Evolutionary conservation across 2,888 invertebrate genomes (phyloP).

Genomic region (Drymonia ruficornis): DNA sequence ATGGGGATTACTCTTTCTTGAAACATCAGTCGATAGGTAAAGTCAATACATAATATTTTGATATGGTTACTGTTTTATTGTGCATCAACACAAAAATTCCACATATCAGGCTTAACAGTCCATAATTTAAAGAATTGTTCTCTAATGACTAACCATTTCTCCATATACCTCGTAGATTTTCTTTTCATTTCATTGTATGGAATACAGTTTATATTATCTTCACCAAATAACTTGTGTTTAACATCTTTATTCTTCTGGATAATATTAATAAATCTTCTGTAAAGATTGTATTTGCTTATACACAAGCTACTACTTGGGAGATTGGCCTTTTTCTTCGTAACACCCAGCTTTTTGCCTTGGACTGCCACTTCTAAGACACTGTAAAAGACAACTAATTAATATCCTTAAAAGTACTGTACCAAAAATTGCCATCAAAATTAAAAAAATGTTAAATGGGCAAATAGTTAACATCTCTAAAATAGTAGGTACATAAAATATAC

Average conservation of each 20-base stretch:
- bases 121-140: constrained; percentile 80
- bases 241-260: constrained; percentile 54
- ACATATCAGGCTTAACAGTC: constrained; percentile 83
- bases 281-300: constrained; percentile 83
- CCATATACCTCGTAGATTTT: constrained; percentile 51
- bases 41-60: too few relatives aligned
- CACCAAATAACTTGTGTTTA: constrained; percentile 39
- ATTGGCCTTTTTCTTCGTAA: constrained; percentile 87
- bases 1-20: too few relatives aligned
- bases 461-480: too few relatives aligned
- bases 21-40: too few relatives aligned
- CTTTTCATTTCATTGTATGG: constrained; percentile 72
- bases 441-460: too few relatives aligned
- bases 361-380: constrained; percentile 90
- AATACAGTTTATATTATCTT: constrained; percentile 38
- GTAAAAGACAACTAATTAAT: constrained; percentile 40
- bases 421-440: too few relatives aligned
- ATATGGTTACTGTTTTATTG: neutral
- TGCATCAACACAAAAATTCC: constrained; percentile 59
- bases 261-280: constrained; percentile 73
- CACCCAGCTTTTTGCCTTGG: constrained; percentile 91
- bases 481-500: too few relatives aligned
- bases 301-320: constrained; percentile 70
- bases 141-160: constrained; percentile 75
- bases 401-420: too few relatives aligned